Evolutionary conservation across 2,113 vertebrate genomes (phyloP).

Genomic region (Salvelinus namaycush): DNA sequence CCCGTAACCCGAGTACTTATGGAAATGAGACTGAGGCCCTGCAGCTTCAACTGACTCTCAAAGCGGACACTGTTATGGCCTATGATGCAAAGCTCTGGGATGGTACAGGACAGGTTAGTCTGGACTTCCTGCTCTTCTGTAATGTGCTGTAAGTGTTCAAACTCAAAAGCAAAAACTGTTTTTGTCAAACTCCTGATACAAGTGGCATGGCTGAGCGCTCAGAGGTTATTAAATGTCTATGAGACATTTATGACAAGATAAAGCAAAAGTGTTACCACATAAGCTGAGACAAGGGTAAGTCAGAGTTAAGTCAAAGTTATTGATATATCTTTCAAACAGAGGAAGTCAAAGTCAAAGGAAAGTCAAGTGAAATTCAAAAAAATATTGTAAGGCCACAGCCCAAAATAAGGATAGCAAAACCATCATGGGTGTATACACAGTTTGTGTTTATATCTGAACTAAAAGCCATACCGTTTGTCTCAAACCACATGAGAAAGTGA

Average conservation of each 20-base stretch:
- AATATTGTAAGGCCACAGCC: slow-evolving; percentile 56
- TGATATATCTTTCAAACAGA: not conserved
- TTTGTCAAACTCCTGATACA: no score
- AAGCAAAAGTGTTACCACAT: no score
- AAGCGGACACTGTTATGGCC: not conserved
- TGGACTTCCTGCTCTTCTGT: no score
- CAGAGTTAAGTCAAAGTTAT: not conserved
- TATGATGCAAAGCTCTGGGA: not conserved
- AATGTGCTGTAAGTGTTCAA: no score
- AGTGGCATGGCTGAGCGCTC: no score
- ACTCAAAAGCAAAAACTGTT: no score
- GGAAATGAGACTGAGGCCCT: not conserved
- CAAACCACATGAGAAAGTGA: slow-evolving; percentile 65
- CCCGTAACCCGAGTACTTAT: not conserved
- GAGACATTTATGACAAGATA: no score
- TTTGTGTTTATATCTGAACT: slow-evolving; percentile 44
- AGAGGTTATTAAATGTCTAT: no score
- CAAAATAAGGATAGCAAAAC: slow-evolving; percentile 51
- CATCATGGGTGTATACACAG: slow-evolving; percentile 13
- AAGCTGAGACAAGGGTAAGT: no score
- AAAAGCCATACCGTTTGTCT: slow-evolving; percentile 41
- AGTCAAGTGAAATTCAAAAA: slow-evolving; percentile 58
- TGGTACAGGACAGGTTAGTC: not conserved
- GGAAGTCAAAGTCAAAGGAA: not conserved
- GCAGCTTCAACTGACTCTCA: not conserved